phyloP scores from a whole-genome alignment of 2,113 vertebrate genomes.

The Charadrius vociferus region DNA sequence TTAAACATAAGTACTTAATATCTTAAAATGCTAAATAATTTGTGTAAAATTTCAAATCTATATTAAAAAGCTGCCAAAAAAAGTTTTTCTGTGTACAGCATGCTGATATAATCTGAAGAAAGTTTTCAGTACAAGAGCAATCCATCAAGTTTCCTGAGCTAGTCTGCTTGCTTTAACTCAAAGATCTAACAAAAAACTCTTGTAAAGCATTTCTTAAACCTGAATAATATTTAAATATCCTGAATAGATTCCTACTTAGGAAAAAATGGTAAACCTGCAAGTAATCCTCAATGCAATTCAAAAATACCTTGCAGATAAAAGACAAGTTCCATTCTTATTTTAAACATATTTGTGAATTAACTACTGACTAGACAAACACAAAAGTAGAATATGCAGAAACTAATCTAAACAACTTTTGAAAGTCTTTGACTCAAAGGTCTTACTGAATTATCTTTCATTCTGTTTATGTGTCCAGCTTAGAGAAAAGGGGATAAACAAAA shows the following conservation, averaged over 20 bases:
- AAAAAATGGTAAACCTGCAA: background rate
- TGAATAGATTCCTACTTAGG: background rate
- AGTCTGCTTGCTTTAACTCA: background rate
- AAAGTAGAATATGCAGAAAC: background rate
- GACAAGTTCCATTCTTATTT: background rate
- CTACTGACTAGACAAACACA: background rate
- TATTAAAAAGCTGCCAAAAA: background rate
- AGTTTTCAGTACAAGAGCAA: background rate
- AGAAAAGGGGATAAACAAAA: background rate
- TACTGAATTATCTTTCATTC: background rate
- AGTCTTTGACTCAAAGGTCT: background rate
- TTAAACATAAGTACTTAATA: background rate
- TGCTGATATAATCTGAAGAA: background rate
- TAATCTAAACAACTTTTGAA: background rate
- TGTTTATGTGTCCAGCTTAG: background rate
- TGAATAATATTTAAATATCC: background rate
- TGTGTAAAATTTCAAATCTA: background rate
- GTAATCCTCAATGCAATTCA: background rate
- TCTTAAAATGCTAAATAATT: background rate
- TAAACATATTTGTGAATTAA: background rate
- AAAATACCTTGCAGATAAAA: background rate
- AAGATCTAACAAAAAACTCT: background rate
- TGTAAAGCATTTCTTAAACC: background rate
- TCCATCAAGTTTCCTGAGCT: background rate
- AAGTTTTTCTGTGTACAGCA: background rate